phyloP scores from a whole-genome alignment of 1,140 invertebrate species.

The Ylistrum balloti region DNA sequence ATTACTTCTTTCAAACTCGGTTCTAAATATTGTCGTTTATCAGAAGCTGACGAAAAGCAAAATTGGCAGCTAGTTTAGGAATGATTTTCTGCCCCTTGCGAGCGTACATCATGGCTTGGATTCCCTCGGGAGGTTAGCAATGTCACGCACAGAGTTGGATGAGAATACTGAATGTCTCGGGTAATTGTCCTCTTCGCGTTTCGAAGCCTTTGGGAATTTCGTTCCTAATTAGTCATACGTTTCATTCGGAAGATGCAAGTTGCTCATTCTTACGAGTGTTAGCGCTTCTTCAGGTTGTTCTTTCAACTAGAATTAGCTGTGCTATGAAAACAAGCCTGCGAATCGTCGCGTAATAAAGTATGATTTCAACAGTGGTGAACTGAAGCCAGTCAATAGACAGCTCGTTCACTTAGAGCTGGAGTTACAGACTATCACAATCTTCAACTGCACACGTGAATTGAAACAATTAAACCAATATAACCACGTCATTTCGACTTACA shows the following conservation, averaged over 20 bases:
- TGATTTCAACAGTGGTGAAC: neutral
- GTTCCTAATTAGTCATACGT: conserved; percentile 60
- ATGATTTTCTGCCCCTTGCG: conserved; percentile 43
- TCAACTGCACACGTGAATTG: neutral
- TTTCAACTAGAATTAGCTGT: conserved; percentile 33
- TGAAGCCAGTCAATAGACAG: neutral
- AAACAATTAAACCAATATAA: neutral
- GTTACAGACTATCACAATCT: neutral
- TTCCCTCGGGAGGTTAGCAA: conserved; percentile 46
- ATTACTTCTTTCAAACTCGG: conserved; percentile 18
- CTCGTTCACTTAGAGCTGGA: neutral
- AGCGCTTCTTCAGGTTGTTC: conserved; percentile 28
- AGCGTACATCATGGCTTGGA: conserved; percentile 43
- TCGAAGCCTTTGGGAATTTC: conserved; percentile 58
- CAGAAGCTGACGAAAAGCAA: conserved; percentile 41
- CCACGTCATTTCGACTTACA: neutral
- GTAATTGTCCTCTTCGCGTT: conserved; percentile 58
- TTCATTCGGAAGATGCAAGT: conserved; percentile 53
- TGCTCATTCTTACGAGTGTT: conserved; percentile 49
- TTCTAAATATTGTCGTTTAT: conserved; percentile 46
- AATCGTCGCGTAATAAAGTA: neutral
- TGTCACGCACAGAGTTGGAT: conserved; percentile 53
- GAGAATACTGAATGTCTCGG: conserved; percentile 57
- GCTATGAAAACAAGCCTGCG: conserved; percentile 4
- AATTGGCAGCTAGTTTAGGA: conserved; percentile 49